Evolutionary conservation across 2,888 invertebrate species (phyloP), one percentile per base, ranked within the genome.

Genomic region (Morpho achilles): DNA sequence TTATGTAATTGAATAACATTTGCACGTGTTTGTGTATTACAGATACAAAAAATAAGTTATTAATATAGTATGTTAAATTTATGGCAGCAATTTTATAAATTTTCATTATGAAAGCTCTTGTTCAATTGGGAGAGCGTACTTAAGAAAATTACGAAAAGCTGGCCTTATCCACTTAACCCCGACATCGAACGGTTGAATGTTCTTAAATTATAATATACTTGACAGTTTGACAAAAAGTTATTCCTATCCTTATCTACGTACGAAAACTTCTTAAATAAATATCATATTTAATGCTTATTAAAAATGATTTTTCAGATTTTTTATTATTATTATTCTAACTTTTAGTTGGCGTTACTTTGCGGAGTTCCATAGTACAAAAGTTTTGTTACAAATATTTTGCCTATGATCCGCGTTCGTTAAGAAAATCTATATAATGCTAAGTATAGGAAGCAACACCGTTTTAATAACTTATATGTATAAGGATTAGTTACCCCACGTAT

Each of bases 41-140:
- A 16, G 16, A 16, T 16, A 16, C 16, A 16, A 16, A 16, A 16
- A 32, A 32, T 2, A 2, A 2, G 32, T 32, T 32, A 32, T 5
- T 32, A 2, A 2, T 32, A 32, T 32, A 32, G 3, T 32, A 32
- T 32, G 32, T 5, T 5, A 32, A 5, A 55, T 80, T 84, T 85
- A 80, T 80, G 80, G 79, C 80, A 78, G 77, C 80, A 82, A 87
- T 87, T 87, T 87, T 86, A 88, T 88, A 89, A 88, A 90, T 89
- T 87, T 80, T 68, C 77, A 82, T 81, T 81, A 83, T 82, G 82
- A 89, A 88, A 77, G 72, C 84, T 77, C 86, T 86, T 76, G 78
- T 74, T 82, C 80, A 79, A 82, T 82, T 79, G 77, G 73, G 75
- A 84, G 87, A 73, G 79, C 76, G 74, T 74, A 79, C 87, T 87